A percentile compares a stretch with the other conserved stretches of the same genome.
Conservation (phyloP, 1,140 invertebrate species). For the Micrasema longulum region DNA sequence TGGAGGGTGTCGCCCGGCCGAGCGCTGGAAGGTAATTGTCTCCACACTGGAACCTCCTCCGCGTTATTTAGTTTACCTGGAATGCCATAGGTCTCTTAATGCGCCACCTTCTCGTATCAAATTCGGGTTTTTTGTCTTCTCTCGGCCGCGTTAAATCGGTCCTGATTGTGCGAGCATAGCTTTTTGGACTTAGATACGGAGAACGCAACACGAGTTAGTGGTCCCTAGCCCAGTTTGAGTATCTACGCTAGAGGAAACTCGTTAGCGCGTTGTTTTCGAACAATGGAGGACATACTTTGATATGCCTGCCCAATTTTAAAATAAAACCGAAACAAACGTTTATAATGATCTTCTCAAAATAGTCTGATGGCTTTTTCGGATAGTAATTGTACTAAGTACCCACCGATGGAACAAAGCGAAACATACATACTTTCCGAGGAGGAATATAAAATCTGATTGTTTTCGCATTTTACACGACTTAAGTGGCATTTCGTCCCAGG, state of each 20-base stretch:
- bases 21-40: slow-evolving; percentile 47
- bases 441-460: neutral
- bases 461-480: neutral
- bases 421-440: neutral
- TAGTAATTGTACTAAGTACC: slow-evolving; percentile 12
- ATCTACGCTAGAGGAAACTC: slow-evolving; percentile 26
- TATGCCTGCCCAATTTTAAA: slow-evolving; percentile 37
- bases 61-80: slow-evolving; percentile 15
- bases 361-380: slow-evolving; percentile 32
- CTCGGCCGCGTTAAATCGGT: slow-evolving; percentile 30
- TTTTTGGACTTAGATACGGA: slow-evolving; percentile 14
- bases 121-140: slow-evolving; percentile 35
- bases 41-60: slow-evolving; percentile 34
- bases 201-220: slow-evolving; percentile 7
- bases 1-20: slow-evolving; percentile 31
- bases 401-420: neutral
- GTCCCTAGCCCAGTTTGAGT: too few species aligned
- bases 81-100: slow-evolving; percentile 34
- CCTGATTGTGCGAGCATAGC: slow-evolving; percentile 29
- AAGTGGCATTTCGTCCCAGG: too few species aligned
- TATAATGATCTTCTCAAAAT: slow-evolving; percentile 35
- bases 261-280: slow-evolving; percentile 32
- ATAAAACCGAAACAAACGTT: slow-evolving; percentile 32
- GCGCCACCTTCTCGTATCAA: slow-evolving; percentile 38
- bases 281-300: slow-evolving; percentile 34